Percentiles rank a stretch among this genome's conserved stretches.
Conservation (phyloP, 2,113 vertebrate genomes). For the Poecilia latipinna region DNA sequence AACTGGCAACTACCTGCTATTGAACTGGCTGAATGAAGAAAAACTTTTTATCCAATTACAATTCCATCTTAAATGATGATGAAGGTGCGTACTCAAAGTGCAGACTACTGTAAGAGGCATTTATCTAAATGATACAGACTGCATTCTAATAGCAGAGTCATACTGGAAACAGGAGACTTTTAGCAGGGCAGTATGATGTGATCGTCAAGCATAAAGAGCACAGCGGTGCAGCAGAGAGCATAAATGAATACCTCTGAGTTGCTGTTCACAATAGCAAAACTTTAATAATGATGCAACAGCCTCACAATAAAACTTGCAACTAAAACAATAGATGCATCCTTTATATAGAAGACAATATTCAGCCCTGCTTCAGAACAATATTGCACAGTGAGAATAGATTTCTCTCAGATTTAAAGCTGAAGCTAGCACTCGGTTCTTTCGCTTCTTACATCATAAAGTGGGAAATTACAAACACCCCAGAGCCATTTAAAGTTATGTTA, state of each 20-base stretch:
- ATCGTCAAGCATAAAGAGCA: conserved; percentile 37
- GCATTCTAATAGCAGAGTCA: conserved; percentile 50
- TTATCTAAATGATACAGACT: conserved; percentile 48
- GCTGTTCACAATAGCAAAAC: conserved; percentile 30
- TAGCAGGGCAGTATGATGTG: conserved; percentile 10
- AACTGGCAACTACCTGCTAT: conserved; percentile 18
- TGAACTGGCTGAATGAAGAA: conserved; percentile 16
- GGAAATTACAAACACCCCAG: conserved; percentile 8
- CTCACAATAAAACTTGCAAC: conserved; percentile 25
- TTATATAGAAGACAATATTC: conserved; percentile 3
- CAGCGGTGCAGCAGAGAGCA: conserved; percentile 25
- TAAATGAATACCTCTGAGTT: conserved; percentile 49
- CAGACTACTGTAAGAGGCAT: conserved; percentile 44
- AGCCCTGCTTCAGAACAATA: conserved; percentile 2
- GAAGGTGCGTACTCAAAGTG: conserved; percentile 46
- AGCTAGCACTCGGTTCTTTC: conserved; percentile 2
- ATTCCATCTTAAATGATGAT: conserved; percentile 35
- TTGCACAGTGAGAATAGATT: background rate
- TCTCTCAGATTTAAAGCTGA: conserved; percentile 15
- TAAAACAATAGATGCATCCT: conserved; percentile 22
- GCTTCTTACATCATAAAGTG: conserved; percentile 31
- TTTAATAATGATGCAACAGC: conserved; percentile 34
- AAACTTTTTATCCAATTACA: conserved; percentile 44
- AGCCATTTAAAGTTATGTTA: background rate
- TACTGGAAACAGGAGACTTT: conserved; percentile 27